Conservation (phyloP, 2,797 vertebrate genomes). For the Dendrocincla fuliginosa region DNA sequence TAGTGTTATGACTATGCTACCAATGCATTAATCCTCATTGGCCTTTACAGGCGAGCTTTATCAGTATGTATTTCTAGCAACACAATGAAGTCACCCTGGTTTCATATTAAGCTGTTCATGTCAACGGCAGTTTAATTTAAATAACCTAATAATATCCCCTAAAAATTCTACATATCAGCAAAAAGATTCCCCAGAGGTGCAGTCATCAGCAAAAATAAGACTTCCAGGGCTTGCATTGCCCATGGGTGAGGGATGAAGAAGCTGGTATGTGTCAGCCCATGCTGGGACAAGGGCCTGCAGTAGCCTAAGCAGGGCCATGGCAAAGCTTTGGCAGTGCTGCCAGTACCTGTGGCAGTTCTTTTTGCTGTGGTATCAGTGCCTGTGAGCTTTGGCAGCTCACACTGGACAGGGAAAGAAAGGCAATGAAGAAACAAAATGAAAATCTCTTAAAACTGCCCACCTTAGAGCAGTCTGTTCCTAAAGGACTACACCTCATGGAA, state of each 20-base stretch:
- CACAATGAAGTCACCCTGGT: neutral
- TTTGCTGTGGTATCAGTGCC: neutral
- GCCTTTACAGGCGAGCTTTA: neutral
- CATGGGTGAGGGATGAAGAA: neutral
- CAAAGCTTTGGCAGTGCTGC: neutral
- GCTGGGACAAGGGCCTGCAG: neutral
- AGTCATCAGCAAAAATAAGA: neutral
- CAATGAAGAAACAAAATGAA: neutral
- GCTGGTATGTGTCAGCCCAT: neutral
- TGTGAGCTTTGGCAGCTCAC: neutral
- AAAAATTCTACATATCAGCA: neutral
- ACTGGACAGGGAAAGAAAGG: neutral
- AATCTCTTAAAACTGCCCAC: neutral
- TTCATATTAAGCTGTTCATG: neutral
- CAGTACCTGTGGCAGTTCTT: neutral
- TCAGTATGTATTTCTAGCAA: neutral
- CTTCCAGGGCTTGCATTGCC: neutral
- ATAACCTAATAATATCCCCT: neutral
- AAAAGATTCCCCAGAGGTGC: neutral
- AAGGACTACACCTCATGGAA: neutral
- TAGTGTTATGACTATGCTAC: neutral
- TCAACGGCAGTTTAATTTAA: neutral
- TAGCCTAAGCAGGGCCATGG: neutral
- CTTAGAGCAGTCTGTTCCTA: neutral
- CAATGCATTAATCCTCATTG: neutral